Evolutionary conservation across 2,113 vertebrate species (phyloP), one percentile per base, ranked within the genome.

Genomic region (Alligator sinensis): DNA sequence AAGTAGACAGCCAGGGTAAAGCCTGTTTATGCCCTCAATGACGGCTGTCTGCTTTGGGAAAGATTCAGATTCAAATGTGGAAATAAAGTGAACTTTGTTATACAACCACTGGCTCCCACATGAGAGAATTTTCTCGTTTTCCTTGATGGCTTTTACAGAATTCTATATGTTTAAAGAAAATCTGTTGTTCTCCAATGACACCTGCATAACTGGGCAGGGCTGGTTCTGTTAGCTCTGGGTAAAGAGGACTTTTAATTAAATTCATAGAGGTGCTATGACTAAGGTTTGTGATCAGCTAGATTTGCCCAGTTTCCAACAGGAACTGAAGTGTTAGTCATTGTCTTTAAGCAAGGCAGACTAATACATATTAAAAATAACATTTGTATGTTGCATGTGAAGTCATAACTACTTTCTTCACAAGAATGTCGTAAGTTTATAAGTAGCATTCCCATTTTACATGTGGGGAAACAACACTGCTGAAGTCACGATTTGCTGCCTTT

Each of bases 1-100:
- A 74, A 79, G 91, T 63, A 47, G 63, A 82, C 61, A 3, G 38
- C 28, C 88, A 77, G 55, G 81, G n/a, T 84, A 68, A 54, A 7
- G 60, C 88, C 28, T 66, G 57, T 5, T n/a, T 88, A 88, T 1
- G 0, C 57, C 34, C 9, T 62, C 21, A 88, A 19, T 17, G 22
- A 19, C 2, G 5, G 9, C 22, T 77, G 25, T 60, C 57, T 0
- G 0, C 30, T 3, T 61, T 61, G 28, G 9, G 9, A 47, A 5
- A 22, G 11, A 38, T 15, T 60, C 28, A 8, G 14, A 19, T 77
- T 79, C 12, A n/a, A 70, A 54, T 80, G 79, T 64, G 82, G 7
- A 62, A 87, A 77, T 60, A 54, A 68, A 38, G 84, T 22, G 1
- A 61, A 34, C 10, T 0, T 13, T 91, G 30, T 21, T 91, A 78